Evolutionary conservation across 2,888 invertebrate genomes (phyloP).

Genomic region (Orthosia gracilis): DNA sequence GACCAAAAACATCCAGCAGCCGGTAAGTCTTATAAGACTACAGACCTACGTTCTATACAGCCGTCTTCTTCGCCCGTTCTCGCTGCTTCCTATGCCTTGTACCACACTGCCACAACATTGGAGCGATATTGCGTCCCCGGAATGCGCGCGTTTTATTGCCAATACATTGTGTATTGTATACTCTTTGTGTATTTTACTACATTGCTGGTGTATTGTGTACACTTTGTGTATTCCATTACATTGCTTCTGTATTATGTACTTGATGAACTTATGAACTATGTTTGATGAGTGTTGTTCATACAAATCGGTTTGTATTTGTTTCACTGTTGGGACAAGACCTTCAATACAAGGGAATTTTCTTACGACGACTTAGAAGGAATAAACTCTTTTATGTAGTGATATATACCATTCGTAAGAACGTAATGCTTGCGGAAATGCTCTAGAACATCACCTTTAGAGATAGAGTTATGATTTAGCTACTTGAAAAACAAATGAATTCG

Average conservation of each 20-base stretch:
- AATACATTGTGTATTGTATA: conserved; percentile 57
- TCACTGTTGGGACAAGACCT: neutral
- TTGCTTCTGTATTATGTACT: conserved; percentile 9
- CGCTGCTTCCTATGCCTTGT: conserved; percentile 16
- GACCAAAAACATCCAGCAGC: too few species aligned
- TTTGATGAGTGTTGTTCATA: conserved; percentile 3
- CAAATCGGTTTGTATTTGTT: neutral
- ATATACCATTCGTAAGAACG: too few species aligned
- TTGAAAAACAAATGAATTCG: too few species aligned
- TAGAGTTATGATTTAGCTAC: too few species aligned
- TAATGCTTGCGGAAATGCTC: too few species aligned
- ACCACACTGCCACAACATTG: conserved; percentile 20
- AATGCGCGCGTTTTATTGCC: conserved; percentile 47
- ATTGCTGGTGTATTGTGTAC: conserved; percentile 21
- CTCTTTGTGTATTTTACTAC: conserved; percentile 30
- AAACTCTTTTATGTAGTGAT: too few species aligned
- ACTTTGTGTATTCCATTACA: conserved; percentile 4
- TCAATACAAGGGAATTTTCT: neutral
- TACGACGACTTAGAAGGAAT: too few species aligned
- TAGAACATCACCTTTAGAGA: too few species aligned
- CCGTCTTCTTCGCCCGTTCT: too few species aligned
- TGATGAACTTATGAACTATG: neutral
- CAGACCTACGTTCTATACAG: too few species aligned
- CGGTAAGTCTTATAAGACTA: too few species aligned
- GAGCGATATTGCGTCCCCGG: conserved; percentile 43